Conservation (phyloP, 2,113 vertebrate genomes). For the Festucalex cinctus region DNA sequence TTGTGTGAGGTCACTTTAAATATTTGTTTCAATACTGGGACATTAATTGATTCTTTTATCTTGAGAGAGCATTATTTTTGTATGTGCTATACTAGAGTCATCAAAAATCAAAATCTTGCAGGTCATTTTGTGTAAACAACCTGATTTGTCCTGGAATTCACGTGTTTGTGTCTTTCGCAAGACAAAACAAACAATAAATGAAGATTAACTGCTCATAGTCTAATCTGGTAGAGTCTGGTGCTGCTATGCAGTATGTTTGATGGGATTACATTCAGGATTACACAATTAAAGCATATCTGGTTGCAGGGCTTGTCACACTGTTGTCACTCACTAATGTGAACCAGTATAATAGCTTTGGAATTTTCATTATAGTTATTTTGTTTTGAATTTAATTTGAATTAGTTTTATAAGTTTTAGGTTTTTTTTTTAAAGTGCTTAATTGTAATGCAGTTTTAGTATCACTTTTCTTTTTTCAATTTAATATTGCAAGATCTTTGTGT, state of each 20-base stretch:
- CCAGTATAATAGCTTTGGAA: background rate
- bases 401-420: no score
- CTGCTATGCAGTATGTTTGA: constrained; percentile 32
- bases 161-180: background rate
- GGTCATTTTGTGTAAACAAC: no score
- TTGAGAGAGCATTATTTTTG: background rate
- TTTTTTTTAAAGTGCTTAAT: no score
- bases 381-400: no score
- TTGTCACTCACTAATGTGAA: constrained; percentile 12
- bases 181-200: constrained; percentile 24
- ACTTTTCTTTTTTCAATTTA: no score
- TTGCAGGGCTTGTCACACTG: background rate
- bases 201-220: constrained; percentile 6
- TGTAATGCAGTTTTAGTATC: no score
- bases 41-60: constrained; percentile 1
- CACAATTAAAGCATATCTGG: constrained; percentile 47
- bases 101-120: no score
- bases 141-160: background rate
- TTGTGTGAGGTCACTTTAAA: constrained; percentile 12
- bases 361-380: no score
- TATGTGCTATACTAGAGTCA: no score
- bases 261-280: constrained; percentile 63
- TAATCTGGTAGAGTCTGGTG: constrained; percentile 32
- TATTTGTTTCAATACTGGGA: background rate
- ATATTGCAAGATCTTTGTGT: no score